Evolutionary conservation across 2,888 invertebrate genomes (phyloP).

Genomic region (Hylaea fasciaria): DNA sequence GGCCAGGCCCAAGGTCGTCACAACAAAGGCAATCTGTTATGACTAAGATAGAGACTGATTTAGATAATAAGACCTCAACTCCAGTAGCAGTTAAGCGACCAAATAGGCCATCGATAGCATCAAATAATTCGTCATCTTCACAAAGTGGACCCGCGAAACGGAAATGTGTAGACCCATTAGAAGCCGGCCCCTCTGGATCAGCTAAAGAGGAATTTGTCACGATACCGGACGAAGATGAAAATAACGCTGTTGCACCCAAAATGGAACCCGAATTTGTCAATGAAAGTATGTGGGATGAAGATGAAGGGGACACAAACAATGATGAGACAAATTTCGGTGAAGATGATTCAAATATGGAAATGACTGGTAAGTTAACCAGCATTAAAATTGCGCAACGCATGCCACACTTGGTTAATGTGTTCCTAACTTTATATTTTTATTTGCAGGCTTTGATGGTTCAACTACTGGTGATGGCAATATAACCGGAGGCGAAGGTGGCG

Average conservation of each 20-base stretch:
- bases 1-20: slow-evolving; percentile 87
- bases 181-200: slow-evolving; percentile 85
- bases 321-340: slow-evolving; percentile 87
- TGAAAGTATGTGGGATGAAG: slow-evolving; percentile 85
- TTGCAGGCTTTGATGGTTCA: slow-evolving; percentile 80
- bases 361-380: slow-evolving; percentile 72
- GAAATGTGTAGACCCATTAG: slow-evolving; percentile 86
- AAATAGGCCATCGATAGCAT: slow-evolving; percentile 87
- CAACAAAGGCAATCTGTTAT: slow-evolving; percentile 86
- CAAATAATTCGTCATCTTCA: slow-evolving; percentile 85
- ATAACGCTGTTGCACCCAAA: slow-evolving; percentile 86
- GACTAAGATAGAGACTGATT: slow-evolving; percentile 86
- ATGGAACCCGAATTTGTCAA: slow-evolving; percentile 88
- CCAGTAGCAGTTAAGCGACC: slow-evolving; percentile 86
- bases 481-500: slow-evolving; percentile 81
- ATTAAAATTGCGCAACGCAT: background rate
- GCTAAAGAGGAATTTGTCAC: slow-evolving; percentile 83
- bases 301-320: slow-evolving; percentile 86
- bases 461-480: slow-evolving; percentile 81
- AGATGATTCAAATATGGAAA: slow-evolving; percentile 88
- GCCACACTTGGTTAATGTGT: background rate
- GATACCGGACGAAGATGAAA: slow-evolving; percentile 83
- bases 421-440: background rate
- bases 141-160: slow-evolving; percentile 85
- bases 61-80: slow-evolving; percentile 87